Base-by-base conservation (phyloP, 53 echinoderm and acorn worm genomes). In the Apostichopus leukothele region DNA sequence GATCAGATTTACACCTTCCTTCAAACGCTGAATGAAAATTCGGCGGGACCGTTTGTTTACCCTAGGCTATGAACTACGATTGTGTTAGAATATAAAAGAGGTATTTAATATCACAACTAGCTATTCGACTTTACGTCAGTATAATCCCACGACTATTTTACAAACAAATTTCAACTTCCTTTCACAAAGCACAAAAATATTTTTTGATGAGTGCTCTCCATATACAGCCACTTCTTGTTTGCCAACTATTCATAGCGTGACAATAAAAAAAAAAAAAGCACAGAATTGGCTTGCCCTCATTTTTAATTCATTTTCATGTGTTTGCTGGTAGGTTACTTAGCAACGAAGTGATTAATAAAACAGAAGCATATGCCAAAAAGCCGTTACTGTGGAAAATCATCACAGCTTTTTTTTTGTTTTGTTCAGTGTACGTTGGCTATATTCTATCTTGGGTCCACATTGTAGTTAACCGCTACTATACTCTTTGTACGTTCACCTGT, bases 241-340 rank as follows among this genome's bases (percentile, higher is more conserved):
- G 71, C n/a, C 18, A 71, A 71, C 57, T 71, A 71, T 71, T 71
- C 20, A 19, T 18, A 19, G 71, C 71, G 18, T 18, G 71, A 71
- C 71, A 71, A 71, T 71, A 19, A 14, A 14, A 18, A 4, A 71
- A 71, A 1, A 71, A 71, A 71, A 71, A 71, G 71, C 71, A 71
- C 71, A 81, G 21, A 81, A 59, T 81, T 54, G 81, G 81, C 81
- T 81, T 81, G 55, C 81, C 81, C 81, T 81, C 81, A 81, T 81
- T 81, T 81, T 23, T 81, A 23, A 13, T 10, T 54, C 59, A 59
- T 81, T 81, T 53, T n/a, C 55, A 81, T 81, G 81, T 81, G 81
- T 81, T 39, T 81, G 21, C 9, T 13, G 55, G 25, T 59, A 19
- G 55, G 81, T 81, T 81, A 55, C 81, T 55, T 81, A 54, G 55